These are phyloP conservation scores for Eupithecia vulgata DNA, from an alignment of 2,888 invertebrate genomes.

Conservation along the genomic window DNA sequence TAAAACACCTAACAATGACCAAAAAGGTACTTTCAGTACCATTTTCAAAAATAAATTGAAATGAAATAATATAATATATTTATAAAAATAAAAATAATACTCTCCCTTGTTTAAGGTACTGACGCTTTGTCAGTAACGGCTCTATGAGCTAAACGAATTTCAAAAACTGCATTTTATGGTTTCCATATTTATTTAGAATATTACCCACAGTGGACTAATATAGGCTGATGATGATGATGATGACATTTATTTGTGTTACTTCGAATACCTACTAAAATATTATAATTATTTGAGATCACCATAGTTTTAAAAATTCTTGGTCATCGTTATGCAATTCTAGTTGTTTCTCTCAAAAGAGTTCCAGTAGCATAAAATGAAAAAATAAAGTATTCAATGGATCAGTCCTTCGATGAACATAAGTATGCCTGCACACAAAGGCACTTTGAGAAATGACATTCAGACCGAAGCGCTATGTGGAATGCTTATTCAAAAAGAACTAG, in stretches of 20 bases:
- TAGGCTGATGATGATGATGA: too few species aligned
- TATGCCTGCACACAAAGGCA: neutral
- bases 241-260: too few species aligned
- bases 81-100: too few species aligned
- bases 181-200: neutral
- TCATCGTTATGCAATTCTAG: neutral
- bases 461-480: neutral
- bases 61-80: too few species aligned
- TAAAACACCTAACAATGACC: too few species aligned
- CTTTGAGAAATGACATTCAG: slow-evolving; percentile 10
- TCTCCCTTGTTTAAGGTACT: neutral
- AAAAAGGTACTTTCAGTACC: too few species aligned
- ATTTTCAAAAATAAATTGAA: too few species aligned
- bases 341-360: neutral
- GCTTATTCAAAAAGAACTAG: slow-evolving; percentile 13
- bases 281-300: neutral
- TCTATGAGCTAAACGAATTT: neutral
- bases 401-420: neutral
- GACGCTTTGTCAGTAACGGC: neutral
- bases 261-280: too few species aligned
- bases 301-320: neutral
- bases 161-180: neutral
- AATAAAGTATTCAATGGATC: neutral
- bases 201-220: too few species aligned
- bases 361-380: neutral